Evolutionary conservation across 2,797 vertebrate genomes (phyloP), one percentile per base, ranked within the genome.

Genomic region (Catharus ustulatus): DNA sequence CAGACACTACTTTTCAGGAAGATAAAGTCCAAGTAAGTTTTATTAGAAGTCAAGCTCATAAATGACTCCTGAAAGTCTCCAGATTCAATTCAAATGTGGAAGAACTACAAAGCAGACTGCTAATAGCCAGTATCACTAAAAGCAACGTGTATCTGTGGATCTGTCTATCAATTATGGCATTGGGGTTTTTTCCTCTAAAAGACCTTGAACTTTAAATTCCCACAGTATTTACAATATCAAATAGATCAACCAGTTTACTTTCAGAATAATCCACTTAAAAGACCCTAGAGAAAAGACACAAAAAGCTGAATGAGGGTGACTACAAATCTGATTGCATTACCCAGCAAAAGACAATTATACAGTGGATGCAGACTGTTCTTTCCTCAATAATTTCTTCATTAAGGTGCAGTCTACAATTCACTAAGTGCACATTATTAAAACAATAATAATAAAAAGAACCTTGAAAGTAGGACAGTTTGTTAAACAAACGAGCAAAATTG

Each of bases 261-360:
- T 68, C 38, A 62, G 58, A 80, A 71, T 19, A 13, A 88, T 68
- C 43, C 51, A 66, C 68, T 95, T 95, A 87, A 40, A 95, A 91
- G 72, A 49, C 21, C 57, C 45, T n/a, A 38, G 30, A 78, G 42
- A 95, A 84, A 68, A 68, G 15, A 93, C 17, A 88, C 57, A 92
- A 92, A 95, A 91, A 94, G 48, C 40, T 91, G 59, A 94, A 64
- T 49, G 11, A 61, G 10, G 66, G 15, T 63, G 92, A 84, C 19
- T 75, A 82, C 81, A 84, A 36, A 69, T 76, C 13, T 90, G 34
- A 84, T 23, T 55, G n/a, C 38, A 87, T 51, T 87, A 84, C 51
- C 29, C n/a, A 90, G 72, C 59, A 81, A 55, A 87, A 92, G 30
- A 74, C 38, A 80, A 43, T 74, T 77, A 69, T 13, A 63, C 86